Evolutionary conservation across 2,113 vertebrate species (phyloP).

Genomic region (Mungos mungo): DNA sequence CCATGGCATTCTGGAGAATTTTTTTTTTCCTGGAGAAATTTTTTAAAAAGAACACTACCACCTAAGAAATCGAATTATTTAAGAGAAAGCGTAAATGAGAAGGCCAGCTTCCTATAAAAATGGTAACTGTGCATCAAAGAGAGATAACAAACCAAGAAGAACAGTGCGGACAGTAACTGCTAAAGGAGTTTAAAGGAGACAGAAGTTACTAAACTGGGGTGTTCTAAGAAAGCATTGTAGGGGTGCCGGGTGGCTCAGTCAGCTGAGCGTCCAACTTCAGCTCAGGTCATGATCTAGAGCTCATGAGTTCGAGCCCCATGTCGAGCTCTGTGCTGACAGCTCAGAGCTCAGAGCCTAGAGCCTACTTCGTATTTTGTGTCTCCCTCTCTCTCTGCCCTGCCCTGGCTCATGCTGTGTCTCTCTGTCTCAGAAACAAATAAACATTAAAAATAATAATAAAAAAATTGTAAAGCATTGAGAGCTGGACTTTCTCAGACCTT

Average conservation of each 20-base stretch:
- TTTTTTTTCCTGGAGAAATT: not conserved
- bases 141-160: not conserved
- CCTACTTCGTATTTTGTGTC: too few relatives aligned
- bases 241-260: too few relatives aligned
- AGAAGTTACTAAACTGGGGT: not conserved
- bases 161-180: not conserved
- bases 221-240: not conserved
- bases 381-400: too few relatives aligned
- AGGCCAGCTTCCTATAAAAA: not conserved
- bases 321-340: too few relatives aligned
- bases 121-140: not conserved
- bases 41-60: not conserved
- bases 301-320: too few relatives aligned
- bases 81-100: not conserved
- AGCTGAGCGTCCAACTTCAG: too few relatives aligned
- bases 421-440: too few relatives aligned
- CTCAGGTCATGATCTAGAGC: too few relatives aligned
- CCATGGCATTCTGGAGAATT: not conserved
- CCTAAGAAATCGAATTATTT: conserved; percentile 14
- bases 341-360: too few relatives aligned
- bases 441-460: too few relatives aligned
- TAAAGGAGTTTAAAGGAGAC: conserved; percentile 2
- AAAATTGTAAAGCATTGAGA: not conserved
- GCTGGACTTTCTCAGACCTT: not conserved
- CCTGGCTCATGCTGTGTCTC: too few relatives aligned